These are phyloP conservation scores for Gallinago paraguaiae DNA, from an alignment of 2,113 vertebrate genomes.

Conservation along the genomic window DNA sequence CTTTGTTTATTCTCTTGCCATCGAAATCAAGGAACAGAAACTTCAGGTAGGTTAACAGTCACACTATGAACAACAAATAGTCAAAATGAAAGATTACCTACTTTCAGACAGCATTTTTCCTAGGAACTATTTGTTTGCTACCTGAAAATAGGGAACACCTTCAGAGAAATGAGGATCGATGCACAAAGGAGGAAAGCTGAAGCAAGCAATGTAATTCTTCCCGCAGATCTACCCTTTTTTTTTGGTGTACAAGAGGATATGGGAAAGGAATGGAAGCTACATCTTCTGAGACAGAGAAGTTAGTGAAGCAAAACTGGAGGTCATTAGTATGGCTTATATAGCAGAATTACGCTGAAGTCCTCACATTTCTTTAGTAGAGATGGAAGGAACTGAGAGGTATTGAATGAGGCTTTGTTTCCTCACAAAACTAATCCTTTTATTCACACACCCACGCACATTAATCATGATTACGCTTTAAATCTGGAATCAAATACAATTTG, in stretches of 20 bases:
- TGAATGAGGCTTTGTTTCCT: neutral
- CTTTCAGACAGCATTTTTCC: neutral
- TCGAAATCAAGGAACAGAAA: neutral
- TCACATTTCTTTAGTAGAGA: neutral
- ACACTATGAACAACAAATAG: neutral
- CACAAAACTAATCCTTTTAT: neutral
- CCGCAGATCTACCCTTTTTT: neutral
- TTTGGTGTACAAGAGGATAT: neutral
- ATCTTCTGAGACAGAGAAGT: neutral
- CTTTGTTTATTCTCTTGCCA: neutral
- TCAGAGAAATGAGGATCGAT: neutral
- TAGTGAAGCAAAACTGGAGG: neutral
- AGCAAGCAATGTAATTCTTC: neutral
- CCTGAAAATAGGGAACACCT: neutral
- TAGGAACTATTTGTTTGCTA: neutral
- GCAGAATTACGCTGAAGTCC: neutral
- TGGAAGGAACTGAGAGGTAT: neutral
- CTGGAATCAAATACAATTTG: neutral
- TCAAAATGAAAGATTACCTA: neutral
- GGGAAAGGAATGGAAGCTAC: neutral
- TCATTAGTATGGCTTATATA: neutral
- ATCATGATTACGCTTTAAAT: neutral
- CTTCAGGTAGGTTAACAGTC: neutral
- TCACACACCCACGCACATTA: neutral
- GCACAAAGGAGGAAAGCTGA: neutral